Conservation (phyloP, 2,113 vertebrate genomes). For the Himantopus leucocephalus region DNA sequence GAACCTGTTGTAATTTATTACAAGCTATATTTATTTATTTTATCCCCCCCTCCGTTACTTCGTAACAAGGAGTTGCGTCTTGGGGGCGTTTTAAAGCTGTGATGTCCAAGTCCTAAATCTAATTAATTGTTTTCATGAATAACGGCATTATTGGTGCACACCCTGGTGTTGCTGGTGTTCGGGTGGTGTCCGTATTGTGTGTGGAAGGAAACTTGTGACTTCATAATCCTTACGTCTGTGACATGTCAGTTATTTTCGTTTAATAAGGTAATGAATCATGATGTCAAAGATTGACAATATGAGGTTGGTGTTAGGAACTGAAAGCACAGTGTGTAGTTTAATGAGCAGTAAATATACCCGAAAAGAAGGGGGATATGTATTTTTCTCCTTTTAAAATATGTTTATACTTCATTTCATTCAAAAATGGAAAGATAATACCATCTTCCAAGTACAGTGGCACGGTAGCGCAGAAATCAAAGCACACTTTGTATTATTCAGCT, state of each 20-base stretch:
- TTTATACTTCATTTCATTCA: not conserved
- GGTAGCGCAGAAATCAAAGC: not conserved
- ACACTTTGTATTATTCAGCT: not conserved
- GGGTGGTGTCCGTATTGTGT: not conserved
- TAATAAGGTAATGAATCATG: constrained; percentile 26
- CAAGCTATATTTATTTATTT: not conserved
- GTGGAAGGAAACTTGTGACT: constrained; percentile 14
- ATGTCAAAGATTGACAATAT: not conserved
- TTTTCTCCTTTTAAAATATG: not conserved
- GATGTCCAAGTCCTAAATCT: not conserved
- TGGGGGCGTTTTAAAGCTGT: not conserved
- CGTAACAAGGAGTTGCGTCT: not conserved
- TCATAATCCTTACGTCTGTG: not conserved
- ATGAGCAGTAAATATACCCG: not conserved
- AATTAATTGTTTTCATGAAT: not conserved
- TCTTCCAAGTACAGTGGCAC: not conserved
- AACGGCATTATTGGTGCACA: not conserved
- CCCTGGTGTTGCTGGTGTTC: not conserved
- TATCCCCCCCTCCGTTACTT: not conserved
- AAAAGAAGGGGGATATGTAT: not conserved
- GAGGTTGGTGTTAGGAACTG: not conserved
- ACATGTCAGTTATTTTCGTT: constrained; percentile 21
- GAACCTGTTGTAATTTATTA: not conserved
- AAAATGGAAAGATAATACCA: not conserved
- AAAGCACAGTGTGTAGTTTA: not conserved